Evolutionary conservation across 2,888 invertebrate genomes (phyloP), one percentile per base, ranked within the genome.

Genomic region (Hydraecia micacea): DNA sequence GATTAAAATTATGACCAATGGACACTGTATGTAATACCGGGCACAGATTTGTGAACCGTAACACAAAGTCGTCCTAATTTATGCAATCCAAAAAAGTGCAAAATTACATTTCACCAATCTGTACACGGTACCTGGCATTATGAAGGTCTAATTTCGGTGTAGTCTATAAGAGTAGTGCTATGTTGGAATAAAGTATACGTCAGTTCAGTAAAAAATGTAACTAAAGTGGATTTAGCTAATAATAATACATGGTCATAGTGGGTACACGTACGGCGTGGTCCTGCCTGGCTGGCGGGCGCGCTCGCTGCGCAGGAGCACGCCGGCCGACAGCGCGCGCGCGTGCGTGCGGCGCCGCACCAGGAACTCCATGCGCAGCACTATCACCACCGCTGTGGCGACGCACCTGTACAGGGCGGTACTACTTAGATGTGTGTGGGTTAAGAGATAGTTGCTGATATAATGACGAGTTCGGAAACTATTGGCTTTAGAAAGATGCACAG

Each of bases 301-400:
- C 21, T 80, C 36, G n/a, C 46, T 77, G 3, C 89, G 89, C 88
- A 94, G 91, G 58, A 94, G 65, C 70, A 88, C 89, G 88, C 75
- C 58, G 58, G 93, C 93, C 68, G 95, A 80, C n/a, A 91, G 85
- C 60, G 93, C 89, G 75, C 95, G 93, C 87, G 89, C 92, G 85
- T 88, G 90, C 36, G 79, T 87, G 18, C 96, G 93, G 0, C 95
- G 93, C 36, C 94, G 93, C 91, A 96, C 95, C 87, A 96, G 92
- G 94, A 92, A 96, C 25, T 90, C 86, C 95, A 96, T 93, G 83
- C 96, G 96, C 65, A 94, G 84, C 72, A 92, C 91, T 42, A 90
- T 90, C 81, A 95, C 86, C 88, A 94, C 95, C 81, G 76, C 90
- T 77, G 89, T 90, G 52, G 91, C 95, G 62, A 90, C 90, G 79